Percentiles rank a stretch among this genome's conserved stretches.
Evolutionary conservation across 1,140 invertebrate species (phyloP).

Genomic region (Drosophila pseudoananassae): DNA sequence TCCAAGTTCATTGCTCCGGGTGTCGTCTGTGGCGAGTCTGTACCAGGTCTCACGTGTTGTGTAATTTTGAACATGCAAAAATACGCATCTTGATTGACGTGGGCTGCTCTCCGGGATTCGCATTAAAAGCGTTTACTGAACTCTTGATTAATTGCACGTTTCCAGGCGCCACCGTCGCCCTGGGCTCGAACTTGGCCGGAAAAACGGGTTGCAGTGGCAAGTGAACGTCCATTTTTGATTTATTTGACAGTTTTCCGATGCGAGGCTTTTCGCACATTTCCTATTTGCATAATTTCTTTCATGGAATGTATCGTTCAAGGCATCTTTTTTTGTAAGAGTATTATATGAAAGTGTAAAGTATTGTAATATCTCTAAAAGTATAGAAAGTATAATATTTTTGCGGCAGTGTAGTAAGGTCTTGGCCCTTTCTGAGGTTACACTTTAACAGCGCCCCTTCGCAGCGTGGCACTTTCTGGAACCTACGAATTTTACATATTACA

Average conservation of each 20-base stretch:
- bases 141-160: conserved; percentile 71
- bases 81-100: conserved; percentile 73
- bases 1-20: conserved; percentile 72
- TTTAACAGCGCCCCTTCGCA: neutral
- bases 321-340: no score
- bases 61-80: conserved; percentile 61
- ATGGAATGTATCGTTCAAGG: neutral
- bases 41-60: conserved; percentile 57
- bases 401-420: neutral
- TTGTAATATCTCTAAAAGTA: no score
- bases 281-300: conserved; percentile 56
- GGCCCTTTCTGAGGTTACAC: neutral
- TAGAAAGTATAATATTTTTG: neutral
- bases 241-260: conserved; percentile 52
- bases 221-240: conserved; percentile 43
- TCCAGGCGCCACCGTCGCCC: conserved; percentile 47
- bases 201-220: conserved; percentile 48
- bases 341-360: no score
- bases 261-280: conserved; percentile 8
- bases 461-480: neutral
- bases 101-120: conserved; percentile 19
- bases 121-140: conserved; percentile 48
- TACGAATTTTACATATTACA: neutral
- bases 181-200: conserved; percentile 32
- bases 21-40: conserved; percentile 53